Percentiles rank a stretch among this genome's conserved stretches.
phyloP scores from a whole-genome alignment of 1,140 invertebrate species.

The Elysia chlorotica region DNA sequence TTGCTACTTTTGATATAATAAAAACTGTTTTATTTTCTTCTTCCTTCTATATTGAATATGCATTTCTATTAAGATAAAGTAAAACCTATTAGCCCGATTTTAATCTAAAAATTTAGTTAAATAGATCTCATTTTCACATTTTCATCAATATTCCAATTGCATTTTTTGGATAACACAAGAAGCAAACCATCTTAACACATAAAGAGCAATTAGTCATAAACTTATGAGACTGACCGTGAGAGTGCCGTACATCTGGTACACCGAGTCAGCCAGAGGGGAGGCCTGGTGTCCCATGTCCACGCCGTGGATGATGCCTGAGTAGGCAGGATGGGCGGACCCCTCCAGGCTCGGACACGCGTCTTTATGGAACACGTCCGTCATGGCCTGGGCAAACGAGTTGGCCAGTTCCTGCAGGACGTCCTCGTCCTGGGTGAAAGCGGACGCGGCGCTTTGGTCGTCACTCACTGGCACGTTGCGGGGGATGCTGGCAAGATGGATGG shows the following conservation, averaged over 20 bases:
- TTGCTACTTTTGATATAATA: no score
- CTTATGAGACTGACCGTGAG: slow-evolving; percentile 57
- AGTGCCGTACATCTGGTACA: slow-evolving; percentile 52
- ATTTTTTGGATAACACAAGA: no score
- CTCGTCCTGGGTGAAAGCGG: slow-evolving; percentile 51
- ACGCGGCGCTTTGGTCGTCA: background rate
- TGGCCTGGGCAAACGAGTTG: slow-evolving; percentile 61
- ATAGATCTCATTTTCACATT: no score
- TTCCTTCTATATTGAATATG: no score
- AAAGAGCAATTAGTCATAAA: no score
- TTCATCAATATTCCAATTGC: no score
- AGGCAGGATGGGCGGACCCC: slow-evolving; percentile 58
- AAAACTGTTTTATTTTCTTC: no score
- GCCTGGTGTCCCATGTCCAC: slow-evolving; percentile 41
- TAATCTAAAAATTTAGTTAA: no score
- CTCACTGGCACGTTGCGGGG: slow-evolving; percentile 19
- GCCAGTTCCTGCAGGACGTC: slow-evolving; percentile 54
- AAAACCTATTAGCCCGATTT: no score
- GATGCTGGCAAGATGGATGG: slow-evolving; percentile 26
- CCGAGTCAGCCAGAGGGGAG: slow-evolving; percentile 58
- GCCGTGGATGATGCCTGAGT: slow-evolving; percentile 55
- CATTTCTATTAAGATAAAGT: no score
- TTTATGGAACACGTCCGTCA: slow-evolving; percentile 40
- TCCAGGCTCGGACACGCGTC: slow-evolving; percentile 40
- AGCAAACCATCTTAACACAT: no score